Percentiles rank a stretch among this genome's conserved stretches.
phyloP scores from a whole-genome alignment of 23 tunicate species.

The Pegea sp. region DNA sequence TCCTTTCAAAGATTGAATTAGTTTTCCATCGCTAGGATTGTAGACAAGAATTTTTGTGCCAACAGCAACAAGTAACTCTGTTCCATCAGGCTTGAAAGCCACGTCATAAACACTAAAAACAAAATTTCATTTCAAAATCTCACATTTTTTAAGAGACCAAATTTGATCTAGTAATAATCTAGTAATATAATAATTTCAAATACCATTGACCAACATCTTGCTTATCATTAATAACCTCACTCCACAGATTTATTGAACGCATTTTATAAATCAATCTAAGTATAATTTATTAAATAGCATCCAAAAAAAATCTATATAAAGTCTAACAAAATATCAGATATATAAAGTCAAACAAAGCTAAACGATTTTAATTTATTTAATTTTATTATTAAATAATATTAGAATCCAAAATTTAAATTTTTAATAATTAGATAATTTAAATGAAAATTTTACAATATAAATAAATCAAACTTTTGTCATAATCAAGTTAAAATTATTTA shows the following conservation, averaged over 20 bases:
- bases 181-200: no score
- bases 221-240: neutral
- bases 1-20: conserved; percentile 39
- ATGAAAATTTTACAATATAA: no score
- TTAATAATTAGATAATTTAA: no score
- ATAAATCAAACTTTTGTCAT: no score
- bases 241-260: neutral
- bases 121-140: neutral
- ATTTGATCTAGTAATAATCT: neutral
- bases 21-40: conserved; percentile 58
- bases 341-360: no score
- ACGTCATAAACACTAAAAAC: conserved; percentile 53
- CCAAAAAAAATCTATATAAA: no score
- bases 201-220: conserved; percentile 2
- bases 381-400: no score
- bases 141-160: neutral
- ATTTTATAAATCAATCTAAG: neutral
- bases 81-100: conserved; percentile 90
- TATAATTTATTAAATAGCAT: neutral
- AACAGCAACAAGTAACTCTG: conserved; percentile 56
- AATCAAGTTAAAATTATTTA: no score
- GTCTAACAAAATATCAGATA: no score
- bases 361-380: no score
- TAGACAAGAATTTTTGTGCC: conserved; percentile 58
- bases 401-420: no score